Evolutionary conservation across 2,797 vertebrate species (phyloP).

Genomic region (Cyclura pinguis): DNA sequence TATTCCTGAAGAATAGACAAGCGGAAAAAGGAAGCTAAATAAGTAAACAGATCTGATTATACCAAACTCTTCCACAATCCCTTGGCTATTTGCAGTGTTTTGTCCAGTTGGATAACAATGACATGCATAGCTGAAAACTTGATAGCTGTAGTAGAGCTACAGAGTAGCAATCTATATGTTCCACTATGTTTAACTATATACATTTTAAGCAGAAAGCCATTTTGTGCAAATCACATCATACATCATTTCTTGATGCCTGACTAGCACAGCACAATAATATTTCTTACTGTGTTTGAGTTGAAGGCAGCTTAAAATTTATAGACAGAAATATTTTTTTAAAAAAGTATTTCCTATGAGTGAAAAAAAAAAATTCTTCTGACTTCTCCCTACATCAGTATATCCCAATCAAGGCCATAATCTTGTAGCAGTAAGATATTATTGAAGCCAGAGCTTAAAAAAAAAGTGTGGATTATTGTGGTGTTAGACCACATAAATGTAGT

Average conservation of each 20-base stretch:
- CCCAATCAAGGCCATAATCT: not conserved
- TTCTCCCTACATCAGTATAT: not conserved
- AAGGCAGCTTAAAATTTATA: constrained; percentile 32
- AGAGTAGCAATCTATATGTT: constrained; percentile 21
- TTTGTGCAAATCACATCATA: not conserved
- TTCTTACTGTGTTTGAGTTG: constrained; percentile 35
- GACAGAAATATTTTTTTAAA: constrained; percentile 17
- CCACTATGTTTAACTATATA: constrained; percentile 3
- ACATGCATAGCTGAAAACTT: constrained; percentile 50
- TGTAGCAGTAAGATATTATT: not conserved
- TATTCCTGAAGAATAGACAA: not conserved
- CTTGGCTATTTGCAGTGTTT: not conserved
- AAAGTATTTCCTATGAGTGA: constrained; percentile 9
- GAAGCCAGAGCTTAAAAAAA: not conserved
- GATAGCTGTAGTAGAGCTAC: constrained; percentile 2
- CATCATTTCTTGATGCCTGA: constrained; percentile 15
- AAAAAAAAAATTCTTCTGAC: not conserved
- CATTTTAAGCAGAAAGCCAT: constrained; percentile 31
- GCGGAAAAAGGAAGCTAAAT: not conserved
- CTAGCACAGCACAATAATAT: not conserved
- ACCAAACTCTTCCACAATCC: not conserved
- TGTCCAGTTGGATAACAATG: constrained; percentile 35
- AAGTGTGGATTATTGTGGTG: not conserved
- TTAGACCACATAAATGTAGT: not conserved
- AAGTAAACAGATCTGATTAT: not conserved